These are phyloP conservation scores for Neoitamus cyanurus DNA, from an alignment of 2,888 invertebrate species.

Conservation along the genomic window DNA sequence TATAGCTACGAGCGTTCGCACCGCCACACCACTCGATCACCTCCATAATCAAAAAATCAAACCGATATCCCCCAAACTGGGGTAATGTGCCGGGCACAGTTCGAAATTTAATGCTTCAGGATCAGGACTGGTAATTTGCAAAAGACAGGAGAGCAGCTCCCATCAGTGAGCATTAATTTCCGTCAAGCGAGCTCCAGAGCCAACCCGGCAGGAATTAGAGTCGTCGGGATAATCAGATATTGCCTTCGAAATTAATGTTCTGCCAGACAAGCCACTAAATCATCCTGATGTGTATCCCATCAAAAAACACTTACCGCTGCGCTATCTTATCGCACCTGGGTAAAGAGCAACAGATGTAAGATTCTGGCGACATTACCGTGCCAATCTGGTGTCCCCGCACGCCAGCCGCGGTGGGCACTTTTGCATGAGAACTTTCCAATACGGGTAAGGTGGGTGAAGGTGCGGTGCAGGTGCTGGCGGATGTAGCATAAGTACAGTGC, in stretches of 20 bases:
- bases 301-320: conserved; percentile 42
- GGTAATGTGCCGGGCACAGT: background rate
- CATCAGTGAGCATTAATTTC: background rate
- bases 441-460: background rate
- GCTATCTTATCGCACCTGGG: conserved; percentile 12
- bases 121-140: background rate
- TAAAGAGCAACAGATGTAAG: conserved; percentile 11
- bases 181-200: background rate
- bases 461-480: background rate
- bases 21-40: background rate
- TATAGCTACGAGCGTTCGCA: too few relatives aligned
- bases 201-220: background rate
- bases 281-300: conserved; percentile 29
- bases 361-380: conserved; percentile 28
- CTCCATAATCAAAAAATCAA: background rate
- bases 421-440: background rate
- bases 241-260: conserved; percentile 25
- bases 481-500: background rate
- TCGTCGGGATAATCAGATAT: conserved; percentile 21
- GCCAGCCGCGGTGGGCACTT: background rate
- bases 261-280: conserved; percentile 31
- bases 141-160: background rate
- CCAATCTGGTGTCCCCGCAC: conserved; percentile 9
- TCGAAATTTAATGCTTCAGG: background rate
- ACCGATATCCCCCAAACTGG: background rate